Conservation (phyloP, 2,888 invertebrate genomes). For the Drepana falcataria region DNA sequence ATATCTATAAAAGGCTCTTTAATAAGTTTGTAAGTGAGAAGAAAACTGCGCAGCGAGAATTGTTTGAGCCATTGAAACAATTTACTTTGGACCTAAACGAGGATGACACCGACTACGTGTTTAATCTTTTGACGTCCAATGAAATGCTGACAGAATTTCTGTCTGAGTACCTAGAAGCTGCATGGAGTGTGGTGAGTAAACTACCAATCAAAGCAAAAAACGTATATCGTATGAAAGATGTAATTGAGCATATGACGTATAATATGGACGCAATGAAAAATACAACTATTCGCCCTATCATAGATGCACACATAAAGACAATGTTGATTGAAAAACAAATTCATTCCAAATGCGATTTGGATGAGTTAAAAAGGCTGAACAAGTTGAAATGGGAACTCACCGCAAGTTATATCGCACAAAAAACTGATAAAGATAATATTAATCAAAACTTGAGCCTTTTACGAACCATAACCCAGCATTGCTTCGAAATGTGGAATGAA, state of each 20-base stretch:
- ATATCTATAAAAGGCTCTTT: constrained; percentile 35
- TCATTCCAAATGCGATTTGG: constrained; percentile 3
- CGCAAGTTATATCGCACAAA: constrained; percentile 20
- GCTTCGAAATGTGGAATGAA: constrained; percentile 21
- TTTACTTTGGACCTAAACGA: constrained; percentile 34
- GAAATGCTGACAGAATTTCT: constrained; percentile 25
- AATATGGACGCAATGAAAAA: constrained; percentile 26
- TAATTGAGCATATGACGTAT: constrained; percentile 23
- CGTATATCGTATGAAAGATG: constrained; percentile 16
- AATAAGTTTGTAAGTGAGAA: constrained; percentile 24
- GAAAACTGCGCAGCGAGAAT: constrained; percentile 15
- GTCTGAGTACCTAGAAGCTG: constrained; percentile 25
- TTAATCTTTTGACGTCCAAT: constrained; percentile 20
- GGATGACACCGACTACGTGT: constrained; percentile 42
- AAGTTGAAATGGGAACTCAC: constrained; percentile 30
- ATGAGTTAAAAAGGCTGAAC: constrained; percentile 13
- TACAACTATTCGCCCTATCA: constrained; percentile 25
- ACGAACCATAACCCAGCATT: constrained; percentile 19
- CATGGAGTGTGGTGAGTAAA: constrained; percentile 34
- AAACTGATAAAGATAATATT: constrained; percentile 14
- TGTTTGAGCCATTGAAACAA: constrained; percentile 35
- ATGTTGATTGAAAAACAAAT: constrained; percentile 20
- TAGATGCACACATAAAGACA: constrained; percentile 29
- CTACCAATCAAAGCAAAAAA: constrained; percentile 30
- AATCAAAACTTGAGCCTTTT: constrained; percentile 15